Conservation (phyloP, 2,888 invertebrate species). For the Branchinecta sandiegonensis region DNA sequence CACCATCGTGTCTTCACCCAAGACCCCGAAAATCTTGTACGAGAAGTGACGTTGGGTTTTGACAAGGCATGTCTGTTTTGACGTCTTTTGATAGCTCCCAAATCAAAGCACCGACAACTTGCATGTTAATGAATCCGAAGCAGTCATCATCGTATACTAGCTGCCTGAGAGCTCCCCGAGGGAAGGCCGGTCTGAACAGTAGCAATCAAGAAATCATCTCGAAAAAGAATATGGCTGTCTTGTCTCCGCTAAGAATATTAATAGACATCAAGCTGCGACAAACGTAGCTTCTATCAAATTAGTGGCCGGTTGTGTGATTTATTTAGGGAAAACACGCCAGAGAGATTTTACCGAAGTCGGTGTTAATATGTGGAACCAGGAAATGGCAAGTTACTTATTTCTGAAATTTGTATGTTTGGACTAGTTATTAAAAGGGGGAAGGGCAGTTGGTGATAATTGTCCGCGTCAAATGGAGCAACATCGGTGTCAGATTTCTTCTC, state of each 20-base stretch:
- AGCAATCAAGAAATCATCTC: constrained; percentile 14
- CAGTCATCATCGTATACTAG: neutral
- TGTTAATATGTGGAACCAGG: no score
- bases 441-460: no score
- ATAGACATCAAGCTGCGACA: constrained; percentile 11
- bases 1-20: no score
- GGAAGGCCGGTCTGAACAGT: constrained; percentile 12
- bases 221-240: neutral
- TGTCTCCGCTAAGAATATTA: constrained; percentile 11
- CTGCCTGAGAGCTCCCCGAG: neutral
- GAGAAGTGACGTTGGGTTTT: constrained; percentile 2
- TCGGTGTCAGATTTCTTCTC: no score
- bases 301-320: neutral
- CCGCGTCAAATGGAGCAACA: no score
- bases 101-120: constrained; percentile 3
- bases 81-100: constrained; percentile 5
- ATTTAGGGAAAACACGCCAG: neutral
- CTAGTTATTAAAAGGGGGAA: no score
- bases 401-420: no score
- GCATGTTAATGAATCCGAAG: constrained; percentile 12
- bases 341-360: no score
- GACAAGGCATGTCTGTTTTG: neutral
- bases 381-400: no score
- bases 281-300: constrained; percentile 13
- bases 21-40: no score